Conservation (phyloP, 2,113 vertebrate genomes). For the Tragelaphus buxtoni region DNA sequence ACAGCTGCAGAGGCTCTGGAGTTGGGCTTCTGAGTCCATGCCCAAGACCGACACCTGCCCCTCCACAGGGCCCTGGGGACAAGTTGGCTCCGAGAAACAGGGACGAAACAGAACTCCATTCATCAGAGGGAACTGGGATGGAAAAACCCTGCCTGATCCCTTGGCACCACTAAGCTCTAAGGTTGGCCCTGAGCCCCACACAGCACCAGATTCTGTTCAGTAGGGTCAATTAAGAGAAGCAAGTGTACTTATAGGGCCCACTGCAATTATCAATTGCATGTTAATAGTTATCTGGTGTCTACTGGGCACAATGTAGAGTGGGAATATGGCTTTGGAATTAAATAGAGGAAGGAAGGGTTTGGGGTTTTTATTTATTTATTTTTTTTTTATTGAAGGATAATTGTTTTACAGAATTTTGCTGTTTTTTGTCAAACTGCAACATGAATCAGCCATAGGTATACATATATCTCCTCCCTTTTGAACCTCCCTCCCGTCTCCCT, state of each 20-base stretch:
- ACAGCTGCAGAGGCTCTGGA: constrained; percentile 66
- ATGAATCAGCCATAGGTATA: background rate
- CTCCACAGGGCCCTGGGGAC: constrained; percentile 60
- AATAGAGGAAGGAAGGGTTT: background rate
- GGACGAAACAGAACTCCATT: constrained; percentile 70
- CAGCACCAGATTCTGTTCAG: constrained; percentile 39
- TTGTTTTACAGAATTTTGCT: background rate
- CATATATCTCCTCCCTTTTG: background rate
- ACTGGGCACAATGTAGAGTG: background rate
- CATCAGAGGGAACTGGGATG: constrained; percentile 66
- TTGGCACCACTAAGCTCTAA: constrained; percentile 61
- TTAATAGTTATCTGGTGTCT: constrained; percentile 2
- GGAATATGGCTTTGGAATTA: background rate
- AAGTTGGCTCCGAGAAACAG: constrained; percentile 64
- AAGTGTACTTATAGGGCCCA: background rate
- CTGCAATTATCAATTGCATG: constrained; percentile 1
- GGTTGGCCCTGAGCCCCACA: constrained; percentile 51
- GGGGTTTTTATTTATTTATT: background rate
- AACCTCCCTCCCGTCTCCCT: background rate
- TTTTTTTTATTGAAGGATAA: background rate
- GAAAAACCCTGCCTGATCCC: constrained; percentile 66
- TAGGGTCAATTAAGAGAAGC: constrained; percentile 46
- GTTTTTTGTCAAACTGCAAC: background rate
- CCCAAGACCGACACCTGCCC: constrained; percentile 69
- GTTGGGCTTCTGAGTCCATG: constrained; percentile 63